phyloP scores from a whole-genome alignment of 2,113 vertebrate genomes.

The Semicossyphus pulcher region DNA sequence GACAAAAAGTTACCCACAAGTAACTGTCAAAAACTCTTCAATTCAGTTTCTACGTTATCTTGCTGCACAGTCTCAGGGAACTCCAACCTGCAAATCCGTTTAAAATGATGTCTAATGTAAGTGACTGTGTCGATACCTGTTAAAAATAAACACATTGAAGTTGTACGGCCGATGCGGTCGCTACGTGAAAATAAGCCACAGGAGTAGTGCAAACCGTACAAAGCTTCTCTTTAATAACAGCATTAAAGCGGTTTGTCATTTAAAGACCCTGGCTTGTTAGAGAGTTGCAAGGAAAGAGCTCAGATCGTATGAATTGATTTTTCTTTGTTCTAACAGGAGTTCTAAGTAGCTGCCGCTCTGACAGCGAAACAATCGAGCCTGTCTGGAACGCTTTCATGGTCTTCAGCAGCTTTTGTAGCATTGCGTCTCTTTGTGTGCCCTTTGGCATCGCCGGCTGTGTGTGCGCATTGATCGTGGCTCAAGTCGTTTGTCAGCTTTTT shows the following conservation, averaged over 20 bases:
- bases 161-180: too few species aligned
- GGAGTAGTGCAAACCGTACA: not conserved
- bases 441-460: constrained; percentile 20
- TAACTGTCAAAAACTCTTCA: too few species aligned
- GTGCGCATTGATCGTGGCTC: constrained; percentile 55
- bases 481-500: constrained; percentile 55
- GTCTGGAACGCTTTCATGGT: constrained; percentile 30
- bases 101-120: too few species aligned
- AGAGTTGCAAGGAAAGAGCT: constrained; percentile 6
- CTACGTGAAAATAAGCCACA: not conserved
- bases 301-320: constrained; percentile 39
- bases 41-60: too few species aligned
- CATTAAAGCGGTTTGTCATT: constrained; percentile 11
- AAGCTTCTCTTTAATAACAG: not conserved
- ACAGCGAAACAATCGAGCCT: constrained; percentile 28
- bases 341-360: constrained; percentile 17
- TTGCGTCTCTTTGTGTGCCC: not conserved
- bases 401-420: constrained; percentile 34
- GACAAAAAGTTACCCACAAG: too few species aligned
- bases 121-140: too few species aligned
- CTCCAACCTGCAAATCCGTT: too few species aligned
- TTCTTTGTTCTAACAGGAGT: constrained; percentile 8
- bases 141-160: too few species aligned
- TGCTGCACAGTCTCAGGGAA: too few species aligned
- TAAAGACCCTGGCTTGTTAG: constrained; percentile 30